Evolutionary conservation across 23 tunicate species (phyloP).

Genomic region (Ascidia mentula): DNA sequence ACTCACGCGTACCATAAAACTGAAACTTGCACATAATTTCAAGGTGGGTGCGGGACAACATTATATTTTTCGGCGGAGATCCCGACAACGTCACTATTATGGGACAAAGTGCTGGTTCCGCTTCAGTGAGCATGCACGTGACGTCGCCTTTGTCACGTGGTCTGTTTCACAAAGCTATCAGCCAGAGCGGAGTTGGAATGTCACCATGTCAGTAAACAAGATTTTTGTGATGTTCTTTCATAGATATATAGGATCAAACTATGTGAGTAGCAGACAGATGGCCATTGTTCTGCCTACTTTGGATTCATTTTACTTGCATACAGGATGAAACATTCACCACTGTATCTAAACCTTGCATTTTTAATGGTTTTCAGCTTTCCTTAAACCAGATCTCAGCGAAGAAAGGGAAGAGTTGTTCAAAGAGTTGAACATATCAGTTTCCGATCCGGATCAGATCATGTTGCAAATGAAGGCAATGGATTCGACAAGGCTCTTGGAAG

Average conservation of each 20-base stretch:
- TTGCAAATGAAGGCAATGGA: neutral
- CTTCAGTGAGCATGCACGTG: slow-evolving; percentile 16
- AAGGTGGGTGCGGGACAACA: slow-evolving; percentile 55
- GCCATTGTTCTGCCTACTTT: no score
- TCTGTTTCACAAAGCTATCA: slow-evolving; percentile 47
- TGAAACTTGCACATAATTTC: no score
- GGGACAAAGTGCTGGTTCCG: slow-evolving; percentile 59
- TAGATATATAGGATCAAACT: neutral
- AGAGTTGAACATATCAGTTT: neutral
- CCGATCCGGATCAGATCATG: slow-evolving; percentile 12
- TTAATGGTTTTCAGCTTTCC: neutral
- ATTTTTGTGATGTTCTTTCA: neutral
- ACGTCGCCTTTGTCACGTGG: slow-evolving; percentile 41
- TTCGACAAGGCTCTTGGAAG: slow-evolving; percentile 5
- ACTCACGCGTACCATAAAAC: no score
- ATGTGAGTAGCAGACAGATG: neutral
- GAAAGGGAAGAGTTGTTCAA: neutral
- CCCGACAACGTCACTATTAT: slow-evolving; percentile 50
- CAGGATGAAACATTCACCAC: no score
- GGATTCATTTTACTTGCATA: no score
- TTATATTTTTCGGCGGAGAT: slow-evolving; percentile 41
- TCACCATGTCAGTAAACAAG: slow-evolving; percentile 17
- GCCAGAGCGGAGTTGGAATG: slow-evolving; percentile 17
- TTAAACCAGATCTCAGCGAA: neutral
- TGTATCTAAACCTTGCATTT: no score